These are phyloP conservation scores for Lepidochrysops patricia DNA, from an alignment of 2,888 invertebrate genomes.

Conservation along the genomic window DNA sequence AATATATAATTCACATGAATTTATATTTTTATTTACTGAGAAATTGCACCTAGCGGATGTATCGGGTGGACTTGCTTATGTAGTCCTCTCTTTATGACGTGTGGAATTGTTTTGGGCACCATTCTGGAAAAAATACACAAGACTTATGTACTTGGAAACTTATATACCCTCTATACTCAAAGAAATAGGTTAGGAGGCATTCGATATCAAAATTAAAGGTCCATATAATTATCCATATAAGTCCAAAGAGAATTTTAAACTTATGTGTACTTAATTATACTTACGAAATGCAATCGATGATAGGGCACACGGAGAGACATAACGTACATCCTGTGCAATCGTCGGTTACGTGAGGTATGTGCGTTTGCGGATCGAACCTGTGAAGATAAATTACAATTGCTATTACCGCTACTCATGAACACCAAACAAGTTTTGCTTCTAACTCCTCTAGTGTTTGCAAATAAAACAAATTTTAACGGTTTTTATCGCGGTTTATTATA, in stretches of 20 bases:
- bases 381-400: slow-evolving; percentile 17
- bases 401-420: too few relatives aligned
- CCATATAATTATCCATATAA: not conserved
- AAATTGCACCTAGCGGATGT: slow-evolving; percentile 48
- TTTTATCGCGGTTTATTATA: too few relatives aligned
- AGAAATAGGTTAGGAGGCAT: not conserved
- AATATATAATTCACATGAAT: slow-evolving; percentile 19
- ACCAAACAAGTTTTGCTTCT: too few relatives aligned
- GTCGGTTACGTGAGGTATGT: slow-evolving; percentile 91
- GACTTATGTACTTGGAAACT: not conserved
- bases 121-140: slow-evolving; percentile 76
- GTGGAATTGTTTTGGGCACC: slow-evolving; percentile 91
- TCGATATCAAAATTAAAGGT: not conserved
- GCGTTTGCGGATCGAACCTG: slow-evolving; percentile 89
- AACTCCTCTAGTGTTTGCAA: too few relatives aligned
- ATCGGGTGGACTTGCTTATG: slow-evolving; percentile 48
- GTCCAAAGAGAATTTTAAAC: not conserved
- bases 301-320: slow-evolving; percentile 97
- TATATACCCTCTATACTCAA: too few relatives aligned
- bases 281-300: slow-evolving; percentile 97
- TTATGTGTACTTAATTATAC: slow-evolving; percentile 44
- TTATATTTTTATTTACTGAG: slow-evolving; percentile 37
- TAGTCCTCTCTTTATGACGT: slow-evolving; percentile 88
- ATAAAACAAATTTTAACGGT: too few relatives aligned
- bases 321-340: slow-evolving; percentile 96